These are phyloP conservation scores for Hemistola chrysoprasaria DNA, from an alignment of 2,888 invertebrate genomes.

Conservation along the genomic window DNA sequence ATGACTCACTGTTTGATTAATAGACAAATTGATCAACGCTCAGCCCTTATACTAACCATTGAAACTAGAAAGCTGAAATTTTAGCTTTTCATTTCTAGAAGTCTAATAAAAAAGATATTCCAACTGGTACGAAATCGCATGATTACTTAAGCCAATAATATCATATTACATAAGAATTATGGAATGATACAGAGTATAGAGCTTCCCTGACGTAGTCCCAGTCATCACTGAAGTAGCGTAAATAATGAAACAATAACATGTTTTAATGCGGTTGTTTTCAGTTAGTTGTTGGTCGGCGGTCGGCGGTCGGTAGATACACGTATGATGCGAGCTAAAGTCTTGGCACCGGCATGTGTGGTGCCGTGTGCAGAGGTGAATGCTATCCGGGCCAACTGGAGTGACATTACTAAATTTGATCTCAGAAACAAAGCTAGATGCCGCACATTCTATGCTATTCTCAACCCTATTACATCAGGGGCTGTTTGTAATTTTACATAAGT, in stretches of 20 bases:
- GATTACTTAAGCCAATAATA: too few species aligned
- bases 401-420: slow-evolving; percentile 80
- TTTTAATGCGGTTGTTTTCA: slow-evolving; percentile 23
- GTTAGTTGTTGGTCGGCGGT: slow-evolving; percentile 20
- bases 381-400: slow-evolving; percentile 80
- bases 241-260: slow-evolving; percentile 18
- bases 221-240: not conserved
- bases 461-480: slow-evolving; percentile 2
- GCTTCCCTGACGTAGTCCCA: too few species aligned
- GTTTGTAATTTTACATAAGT: too few species aligned
- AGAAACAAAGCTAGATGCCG: slow-evolving; percentile 69
- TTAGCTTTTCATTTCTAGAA: too few species aligned
- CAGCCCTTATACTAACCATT: too few species aligned
- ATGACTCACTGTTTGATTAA: too few species aligned
- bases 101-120: too few species aligned
- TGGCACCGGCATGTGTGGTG: slow-evolving; percentile 69
- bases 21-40: too few species aligned
- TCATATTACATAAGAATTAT: too few species aligned
- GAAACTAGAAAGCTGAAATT: too few species aligned
- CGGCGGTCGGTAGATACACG: slow-evolving; percentile 40
- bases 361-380: slow-evolving; percentile 76
- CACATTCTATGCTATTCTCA: slow-evolving; percentile 14
- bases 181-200: too few species aligned
- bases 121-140: too few species aligned
- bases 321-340: slow-evolving; percentile 29